phyloP scores from a whole-genome alignment of 2,797 vertebrate species.

The Brotogeris chrysoptera region DNA sequence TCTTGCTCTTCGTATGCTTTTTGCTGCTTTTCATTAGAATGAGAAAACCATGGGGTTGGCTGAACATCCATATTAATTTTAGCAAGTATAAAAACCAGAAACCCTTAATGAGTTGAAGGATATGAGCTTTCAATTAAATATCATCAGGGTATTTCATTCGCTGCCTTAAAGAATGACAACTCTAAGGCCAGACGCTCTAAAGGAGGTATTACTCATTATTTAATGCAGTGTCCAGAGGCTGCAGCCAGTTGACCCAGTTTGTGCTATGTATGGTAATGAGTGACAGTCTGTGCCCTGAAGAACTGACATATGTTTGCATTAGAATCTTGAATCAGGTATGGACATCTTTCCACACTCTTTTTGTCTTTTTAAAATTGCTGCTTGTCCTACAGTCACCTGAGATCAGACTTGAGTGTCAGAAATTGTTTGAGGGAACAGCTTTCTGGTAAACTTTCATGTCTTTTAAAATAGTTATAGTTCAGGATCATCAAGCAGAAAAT shows the following conservation, averaged over 20 bases:
- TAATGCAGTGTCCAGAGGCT: not conserved
- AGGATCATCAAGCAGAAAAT: not conserved
- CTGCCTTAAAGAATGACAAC: not conserved
- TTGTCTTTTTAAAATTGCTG: not conserved
- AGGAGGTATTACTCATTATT: not conserved
- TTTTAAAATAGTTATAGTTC: not conserved
- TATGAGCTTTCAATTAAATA: not conserved
- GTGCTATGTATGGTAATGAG: not conserved
- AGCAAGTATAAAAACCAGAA: not conserved
- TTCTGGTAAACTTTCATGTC: not conserved
- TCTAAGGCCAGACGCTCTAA: not conserved
- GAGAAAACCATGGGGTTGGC: not conserved
- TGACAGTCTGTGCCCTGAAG: not conserved
- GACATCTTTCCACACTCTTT: not conserved
- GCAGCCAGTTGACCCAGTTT: not conserved
- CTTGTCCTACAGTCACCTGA: not conserved
- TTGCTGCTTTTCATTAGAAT: conserved; percentile 4
- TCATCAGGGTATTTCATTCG: not conserved
- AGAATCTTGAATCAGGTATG: not conserved
- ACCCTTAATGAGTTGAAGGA: not conserved
- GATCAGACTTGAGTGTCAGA: not conserved
- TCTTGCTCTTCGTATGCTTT: not conserved
- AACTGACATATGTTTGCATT: not conserved
- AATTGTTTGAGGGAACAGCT: not conserved
- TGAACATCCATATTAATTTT: not conserved